Evolutionary conservation across 2,888 invertebrate species (phyloP), one percentile per base, ranked within the genome.

Genomic region (Pandemis cinnamomeana): DNA sequence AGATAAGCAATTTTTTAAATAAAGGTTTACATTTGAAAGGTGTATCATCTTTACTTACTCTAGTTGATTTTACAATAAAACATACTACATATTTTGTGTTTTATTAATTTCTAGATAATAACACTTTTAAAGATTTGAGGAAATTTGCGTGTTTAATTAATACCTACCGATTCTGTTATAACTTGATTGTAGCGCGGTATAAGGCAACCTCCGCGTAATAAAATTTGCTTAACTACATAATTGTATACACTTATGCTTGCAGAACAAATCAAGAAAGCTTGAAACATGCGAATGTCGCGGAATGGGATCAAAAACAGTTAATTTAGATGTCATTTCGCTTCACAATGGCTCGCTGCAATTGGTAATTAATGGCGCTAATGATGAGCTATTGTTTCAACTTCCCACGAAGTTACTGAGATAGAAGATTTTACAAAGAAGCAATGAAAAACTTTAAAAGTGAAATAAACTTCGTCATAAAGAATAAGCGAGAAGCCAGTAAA

Each of bases 311-410:
- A 83, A 85, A 85, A 82, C 78, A 81, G 82, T 81, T 83, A 83
- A 83, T 85, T 84, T 86, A 76, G 80, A 82, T 83, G 84, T 82
- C 84, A 85, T 84, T 84, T 82, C 53, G 63, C 74, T 74, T 44
- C 48, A 81, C 83, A 86, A 84, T 81, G 79, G 80, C 80, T 58
- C 70, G 11, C n/a, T 62, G 68, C 66, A 86, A 78, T 79, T 79
- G 77, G 78, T 78, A 76, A 78, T 78, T 80, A 81, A 80, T 78
- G 83, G 84, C 76, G 79, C 78, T 83, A 85, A 87, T 84, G 83
- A 86, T 78, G 82, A 83, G 78, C 80, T 80, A 88, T 89, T 89
- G 89, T 89, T 48, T 20, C 11, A 27, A 5, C 53, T 67, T 74
- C 74, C 70, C 74, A 74, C 74, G 71, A 41, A 64, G 64, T 46